Base-by-base conservation (phyloP, 2,888 invertebrate species). In the Oscheius sp. region DNA sequence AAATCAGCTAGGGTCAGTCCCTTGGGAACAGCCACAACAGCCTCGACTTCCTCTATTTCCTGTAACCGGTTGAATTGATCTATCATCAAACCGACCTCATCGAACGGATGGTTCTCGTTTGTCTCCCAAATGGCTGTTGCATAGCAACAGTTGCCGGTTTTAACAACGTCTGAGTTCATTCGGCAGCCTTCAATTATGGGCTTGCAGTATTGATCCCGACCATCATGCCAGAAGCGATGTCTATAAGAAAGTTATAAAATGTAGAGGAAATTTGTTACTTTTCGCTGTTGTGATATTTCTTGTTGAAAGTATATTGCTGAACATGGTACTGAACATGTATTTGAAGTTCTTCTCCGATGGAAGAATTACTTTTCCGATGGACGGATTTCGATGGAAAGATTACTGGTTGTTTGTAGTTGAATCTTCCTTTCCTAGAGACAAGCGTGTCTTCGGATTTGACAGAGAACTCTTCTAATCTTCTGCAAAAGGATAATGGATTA, bases 261-360 rank as follows among this genome's bases (percentile, higher is more conserved):
- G n/a, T 22, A 12, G 6, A 26, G 12, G 26, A 26, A 28, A 6
- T 12, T 2, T 33, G 41, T 38, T n/a, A 59, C 59, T n/a, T 41
- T 8, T 59, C 59, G 17, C 59, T 59, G 44, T 59, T 59, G 28
- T 59, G 59, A n/a, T 44, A 6, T 30, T 59, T 59, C 17, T 14
- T 41, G 26, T 59, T 59, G 3, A 44, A 0, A 2, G 26, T 44
- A 9, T 28, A 24, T 44, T 59, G 17, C 2, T 1, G 24, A 8
- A 59, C 44, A 20, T 59, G 59, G 17, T 59, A 59, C 28, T 59
- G 59, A 26, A 59, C 28, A 38, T 59, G 59, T 44, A 59, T 44
- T 9, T 44, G 41, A 26, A 59, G 17, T 14, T 54, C 36, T 3
- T 54, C 32, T 20, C 0, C 3, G 2, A 17, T 20, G 9, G 36